These are phyloP conservation scores for Streptopelia turtur DNA, from an alignment of 2,797 vertebrate genomes.

Conservation along the genomic window DNA sequence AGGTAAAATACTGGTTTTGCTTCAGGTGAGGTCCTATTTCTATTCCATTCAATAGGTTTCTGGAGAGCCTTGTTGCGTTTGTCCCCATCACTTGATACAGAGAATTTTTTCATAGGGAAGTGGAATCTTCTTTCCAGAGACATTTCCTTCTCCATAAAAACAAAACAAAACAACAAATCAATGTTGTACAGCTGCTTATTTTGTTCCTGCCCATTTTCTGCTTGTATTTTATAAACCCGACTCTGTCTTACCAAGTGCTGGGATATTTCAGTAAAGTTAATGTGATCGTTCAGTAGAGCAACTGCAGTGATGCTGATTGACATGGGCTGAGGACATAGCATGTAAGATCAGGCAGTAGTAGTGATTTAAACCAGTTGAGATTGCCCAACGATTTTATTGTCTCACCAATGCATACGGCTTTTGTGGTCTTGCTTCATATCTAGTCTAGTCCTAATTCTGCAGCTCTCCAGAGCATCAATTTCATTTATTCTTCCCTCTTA, in stretches of 20 bases:
- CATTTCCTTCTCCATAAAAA: neutral
- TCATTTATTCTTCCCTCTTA: neutral
- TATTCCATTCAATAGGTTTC: neutral
- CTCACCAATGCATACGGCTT: neutral
- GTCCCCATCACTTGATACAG: accelerated
- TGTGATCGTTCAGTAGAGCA: neutral
- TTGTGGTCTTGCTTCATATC: neutral
- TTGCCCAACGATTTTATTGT: neutral
- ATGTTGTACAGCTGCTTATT: neutral
- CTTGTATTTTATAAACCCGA: neutral
- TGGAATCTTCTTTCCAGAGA: neutral
- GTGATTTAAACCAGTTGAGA: neutral
- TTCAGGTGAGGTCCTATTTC: neutral
- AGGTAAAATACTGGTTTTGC: accelerated
- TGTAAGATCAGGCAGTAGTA: accelerated
- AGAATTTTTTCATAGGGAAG: neutral
- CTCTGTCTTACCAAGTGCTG: neutral
- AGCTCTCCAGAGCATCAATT: neutral
- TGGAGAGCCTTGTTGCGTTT: neutral
- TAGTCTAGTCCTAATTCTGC: neutral
- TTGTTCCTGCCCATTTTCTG: neutral
- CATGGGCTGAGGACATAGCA: neutral
- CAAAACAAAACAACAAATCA: neutral
- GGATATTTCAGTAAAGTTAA: neutral
- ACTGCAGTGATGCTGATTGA: neutral